Base-by-base conservation (phyloP, 2,888 invertebrate genomes). In the Eupithecia abbreviata region DNA sequence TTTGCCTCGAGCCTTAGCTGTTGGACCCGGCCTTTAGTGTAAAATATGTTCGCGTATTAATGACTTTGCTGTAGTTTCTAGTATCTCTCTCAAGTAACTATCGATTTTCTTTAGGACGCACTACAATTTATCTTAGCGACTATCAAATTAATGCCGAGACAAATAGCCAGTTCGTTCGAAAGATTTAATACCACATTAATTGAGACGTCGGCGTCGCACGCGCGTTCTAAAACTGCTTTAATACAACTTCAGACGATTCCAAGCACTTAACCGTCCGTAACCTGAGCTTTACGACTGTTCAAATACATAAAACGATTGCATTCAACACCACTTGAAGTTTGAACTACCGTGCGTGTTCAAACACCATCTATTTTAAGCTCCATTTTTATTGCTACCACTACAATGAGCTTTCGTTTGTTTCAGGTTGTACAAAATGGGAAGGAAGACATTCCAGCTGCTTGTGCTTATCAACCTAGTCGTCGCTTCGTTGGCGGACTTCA, bases 401-500 rank as follows among this genome's bases (percentile, higher is more conserved):
- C 67, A 68, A 45, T 68, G 45, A 45, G 15, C 78, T 81, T 81
- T 77, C 84, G 84, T 82, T 93, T 92, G 92, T 94, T 94, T 73
- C 93, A 94, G 94, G 89, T 88, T 79, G 78, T 76, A 82, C 82
- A 92, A 87, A 84, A 94, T 94, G 94, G 91, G 87, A 82, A 84
- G 84, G 75, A 83, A 80, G 79, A 87, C 84, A 77, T 85, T 91
- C 76, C 88, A 85, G 84, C 82, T 84, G 79, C 83, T 90, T 30
- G 79, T 91, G 78, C 79, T 91, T 58, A 79, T 92, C 43, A 87
- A 86, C 81, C 77, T 92, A 75, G 83, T 89, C 73, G 81, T 91
- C 66, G 86, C 88, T 42, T 87, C 91, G 12, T 86, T 91, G 71
- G 92, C 92, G 41, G 95, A 95, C 84, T 96, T 96, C 90, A 95